A percentile compares a stretch with the other conserved stretches of the same genome.
These are phyloP conservation scores for Galemys pyrenaicus DNA, from an alignment of 2,113 vertebrate genomes.

Conservation along the genomic window DNA sequence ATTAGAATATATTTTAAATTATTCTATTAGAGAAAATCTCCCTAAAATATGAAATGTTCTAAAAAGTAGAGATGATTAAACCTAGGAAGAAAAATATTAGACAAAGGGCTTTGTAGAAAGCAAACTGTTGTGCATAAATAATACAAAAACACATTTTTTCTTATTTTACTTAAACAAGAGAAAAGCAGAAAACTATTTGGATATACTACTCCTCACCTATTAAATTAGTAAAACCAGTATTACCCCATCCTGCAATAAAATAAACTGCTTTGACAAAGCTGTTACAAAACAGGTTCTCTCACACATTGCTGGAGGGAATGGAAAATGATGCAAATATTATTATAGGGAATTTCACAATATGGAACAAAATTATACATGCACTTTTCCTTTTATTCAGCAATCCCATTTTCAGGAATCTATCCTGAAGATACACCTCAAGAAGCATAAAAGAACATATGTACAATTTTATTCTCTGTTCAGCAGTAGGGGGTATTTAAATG, in stretches of 20 bases:
- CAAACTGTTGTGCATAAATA: not conserved
- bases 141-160: not conserved
- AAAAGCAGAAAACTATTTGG: not conserved
- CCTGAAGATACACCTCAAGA: not conserved
- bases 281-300: not conserved
- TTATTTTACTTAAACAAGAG: not conserved
- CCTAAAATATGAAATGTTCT: not conserved
- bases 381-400: conserved; percentile 1
- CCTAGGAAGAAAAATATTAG: not conserved
- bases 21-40: not conserved
- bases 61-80: not conserved
- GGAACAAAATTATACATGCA: conserved; percentile 6
- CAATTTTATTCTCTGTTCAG: not conserved
- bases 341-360: conserved; percentile 14
- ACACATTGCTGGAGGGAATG: conserved; percentile 1
- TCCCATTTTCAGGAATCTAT: not conserved
- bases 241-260: not conserved
- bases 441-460: not conserved
- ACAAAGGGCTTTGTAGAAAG: not conserved
- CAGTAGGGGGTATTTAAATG: not conserved
- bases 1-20: conserved; percentile 9
- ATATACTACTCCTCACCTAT: not conserved
- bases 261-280: not conserved
- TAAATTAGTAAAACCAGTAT: not conserved
- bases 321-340: conserved; percentile 23